Evolutionary conservation across 2,888 invertebrate genomes (phyloP), one percentile per base, ranked within the genome.

Genomic region (Rhorus exstirpatorius): DNA sequence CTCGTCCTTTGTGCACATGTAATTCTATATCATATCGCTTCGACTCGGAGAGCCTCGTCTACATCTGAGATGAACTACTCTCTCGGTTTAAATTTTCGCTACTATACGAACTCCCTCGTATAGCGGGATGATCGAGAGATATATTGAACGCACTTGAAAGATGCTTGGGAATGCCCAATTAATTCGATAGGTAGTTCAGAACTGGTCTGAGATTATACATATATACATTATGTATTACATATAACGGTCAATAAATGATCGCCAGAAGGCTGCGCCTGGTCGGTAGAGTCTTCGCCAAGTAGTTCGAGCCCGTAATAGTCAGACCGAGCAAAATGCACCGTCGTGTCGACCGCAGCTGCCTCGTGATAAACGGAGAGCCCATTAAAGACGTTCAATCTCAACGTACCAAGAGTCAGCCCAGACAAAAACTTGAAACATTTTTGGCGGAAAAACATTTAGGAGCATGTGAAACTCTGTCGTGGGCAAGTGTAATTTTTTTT

Each of bases 221-320:
- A 55, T 70, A 41, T 17, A 41, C 17, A 51, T 70, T n/a, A 41
- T 26, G 24, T 51, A 14, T 35, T n/a, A n/a, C 1, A 74, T 19
- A 24, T 19, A 38, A n/a, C 14, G 58, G 61, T 61, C 61, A 51
- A 51, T 51, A 35, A 41, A 24, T 55, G 38, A 53, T 61, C 31
- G 53, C 26, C 61, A 19, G 3, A 51, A 60, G 51, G 46, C 35
- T 51, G n/a, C n/a, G n/a, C n/a, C n/a, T n/a, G n/a, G n/a, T n/a
- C n/a, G n/a, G 19, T 24, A 24, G 44, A 55, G 63, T 24, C 60
- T 41, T 46, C 12, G 35, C 31, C 60, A 71, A 77, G 77, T 81
- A 81, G 81, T 72, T 61, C 67, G 53, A 81, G 60, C 24, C 67
- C 8, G 67, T 67, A 74, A 72, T 78, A 49, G 67, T 81, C 77